phyloP scores from a whole-genome alignment of 37 sponge, comb jelly and placozoan genomes.

The Bolinopsis microptera region DNA sequence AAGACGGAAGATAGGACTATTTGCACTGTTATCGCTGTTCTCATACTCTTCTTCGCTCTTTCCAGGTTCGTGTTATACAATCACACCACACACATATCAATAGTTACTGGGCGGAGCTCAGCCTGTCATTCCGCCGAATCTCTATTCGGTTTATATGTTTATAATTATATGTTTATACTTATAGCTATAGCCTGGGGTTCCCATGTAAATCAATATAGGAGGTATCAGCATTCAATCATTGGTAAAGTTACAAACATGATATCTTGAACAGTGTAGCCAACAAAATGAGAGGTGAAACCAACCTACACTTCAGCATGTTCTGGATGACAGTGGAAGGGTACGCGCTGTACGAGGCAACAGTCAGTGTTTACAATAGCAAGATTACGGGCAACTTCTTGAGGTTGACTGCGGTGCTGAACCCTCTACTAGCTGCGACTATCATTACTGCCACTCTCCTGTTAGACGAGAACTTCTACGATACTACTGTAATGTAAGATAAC shows the following conservation, averaged over 20 bases:
- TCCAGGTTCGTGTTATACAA: too few relatives aligned
- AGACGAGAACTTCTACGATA: conserved; percentile 16
- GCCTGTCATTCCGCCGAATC: too few relatives aligned
- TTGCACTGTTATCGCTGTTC: neutral
- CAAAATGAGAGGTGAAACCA: too few relatives aligned
- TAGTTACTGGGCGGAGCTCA: too few relatives aligned
- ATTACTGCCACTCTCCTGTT: neutral
- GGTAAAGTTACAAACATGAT: too few relatives aligned
- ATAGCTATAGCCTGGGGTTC: too few relatives aligned
- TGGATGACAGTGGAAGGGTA: conserved; percentile 19
- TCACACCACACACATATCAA: too few relatives aligned
- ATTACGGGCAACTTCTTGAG: neutral
- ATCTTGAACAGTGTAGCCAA: too few relatives aligned
- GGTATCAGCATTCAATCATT: too few relatives aligned
- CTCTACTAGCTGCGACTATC: neutral
- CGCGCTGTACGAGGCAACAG: neutral
- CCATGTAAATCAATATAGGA: too few relatives aligned
- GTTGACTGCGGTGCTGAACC: neutral
- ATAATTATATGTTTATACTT: too few relatives aligned
- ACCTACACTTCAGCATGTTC: neutral
- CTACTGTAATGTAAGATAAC: neutral
- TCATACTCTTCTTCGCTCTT: conserved; percentile 25
- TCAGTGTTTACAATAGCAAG: neutral
- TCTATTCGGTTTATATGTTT: too few relatives aligned
- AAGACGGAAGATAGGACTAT: neutral